phyloP scores from a whole-genome alignment of 2,113 vertebrate species.

The Myanophis thanlyinensis region DNA sequence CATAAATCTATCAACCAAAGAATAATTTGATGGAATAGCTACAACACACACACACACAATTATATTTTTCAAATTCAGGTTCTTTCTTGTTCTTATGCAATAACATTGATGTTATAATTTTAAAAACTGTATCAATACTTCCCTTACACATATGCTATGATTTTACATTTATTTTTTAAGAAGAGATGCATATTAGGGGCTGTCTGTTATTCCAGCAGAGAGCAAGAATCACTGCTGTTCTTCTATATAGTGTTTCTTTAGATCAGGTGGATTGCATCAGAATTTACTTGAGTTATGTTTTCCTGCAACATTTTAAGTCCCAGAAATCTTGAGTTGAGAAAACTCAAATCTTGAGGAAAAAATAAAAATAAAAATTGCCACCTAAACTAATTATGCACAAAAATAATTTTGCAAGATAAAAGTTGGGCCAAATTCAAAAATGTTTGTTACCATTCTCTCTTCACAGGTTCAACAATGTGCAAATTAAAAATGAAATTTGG shows the following conservation, averaged over 20 bases:
- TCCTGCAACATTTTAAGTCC: constrained; percentile 35
- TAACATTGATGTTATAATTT: constrained; percentile 46
- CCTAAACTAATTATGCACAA: background rate
- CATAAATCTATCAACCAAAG: background rate
- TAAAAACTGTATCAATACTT: constrained; percentile 20
- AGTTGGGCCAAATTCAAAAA: background rate
- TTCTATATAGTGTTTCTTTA: background rate
- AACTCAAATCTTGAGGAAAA: background rate
- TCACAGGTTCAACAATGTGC: background rate
- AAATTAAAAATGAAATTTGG: background rate
- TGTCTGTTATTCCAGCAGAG: background rate
- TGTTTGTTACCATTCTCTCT: background rate
- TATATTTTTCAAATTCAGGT: constrained; percentile 23
- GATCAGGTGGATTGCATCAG: constrained; percentile 27
- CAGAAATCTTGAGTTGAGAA: background rate
- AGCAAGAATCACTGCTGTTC: constrained; percentile 24
- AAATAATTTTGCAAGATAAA: background rate
- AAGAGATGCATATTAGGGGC: accelerated
- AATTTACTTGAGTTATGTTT: background rate
- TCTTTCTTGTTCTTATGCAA: constrained; percentile 25
- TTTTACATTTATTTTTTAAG: background rate
- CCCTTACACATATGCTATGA: background rate
- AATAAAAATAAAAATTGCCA: background rate
- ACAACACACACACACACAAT: background rate
- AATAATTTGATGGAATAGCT: background rate